These are phyloP conservation scores for Trachops cirrhosus DNA, from an alignment of 2,797 vertebrate genomes.

Conservation along the genomic window DNA sequence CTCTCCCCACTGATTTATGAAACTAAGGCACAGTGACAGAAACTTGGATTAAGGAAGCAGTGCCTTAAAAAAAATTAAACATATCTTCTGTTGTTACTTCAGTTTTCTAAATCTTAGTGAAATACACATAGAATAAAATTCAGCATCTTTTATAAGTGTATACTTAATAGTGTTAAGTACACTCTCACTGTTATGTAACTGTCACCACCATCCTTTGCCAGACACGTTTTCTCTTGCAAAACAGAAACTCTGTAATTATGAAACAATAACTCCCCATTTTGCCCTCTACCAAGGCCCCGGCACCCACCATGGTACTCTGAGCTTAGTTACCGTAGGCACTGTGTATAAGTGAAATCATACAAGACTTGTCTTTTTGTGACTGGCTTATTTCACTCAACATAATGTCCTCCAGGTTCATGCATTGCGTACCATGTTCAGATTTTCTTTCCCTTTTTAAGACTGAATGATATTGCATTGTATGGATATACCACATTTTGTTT, in stretches of 20 bases:
- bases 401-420: not conserved
- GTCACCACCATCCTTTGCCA: not conserved
- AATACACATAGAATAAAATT: not conserved
- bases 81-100: not conserved
- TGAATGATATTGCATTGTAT: not conserved
- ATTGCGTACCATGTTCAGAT: not conserved
- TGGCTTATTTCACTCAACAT: not conserved
- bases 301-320: not conserved
- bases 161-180: not conserved
- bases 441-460: not conserved
- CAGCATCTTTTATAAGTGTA: not conserved
- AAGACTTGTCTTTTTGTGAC: not conserved
- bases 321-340: not conserved
- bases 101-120: not conserved
- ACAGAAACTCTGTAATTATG: not conserved
- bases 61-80: not conserved
- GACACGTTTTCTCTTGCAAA: not conserved
- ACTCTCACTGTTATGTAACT: not conserved
- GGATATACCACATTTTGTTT: not conserved
- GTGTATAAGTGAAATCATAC: not conserved
- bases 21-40: not conserved
- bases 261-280: not conserved
- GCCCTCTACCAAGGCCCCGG: no score
- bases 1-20: constrained; percentile 1
- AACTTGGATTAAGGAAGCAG: not conserved